A percentile compares a stretch with the other conserved stretches of the same genome.
phyloP scores from a whole-genome alignment of 53 echinoderm and acorn worm species.

The Echinarachnius parma region DNA sequence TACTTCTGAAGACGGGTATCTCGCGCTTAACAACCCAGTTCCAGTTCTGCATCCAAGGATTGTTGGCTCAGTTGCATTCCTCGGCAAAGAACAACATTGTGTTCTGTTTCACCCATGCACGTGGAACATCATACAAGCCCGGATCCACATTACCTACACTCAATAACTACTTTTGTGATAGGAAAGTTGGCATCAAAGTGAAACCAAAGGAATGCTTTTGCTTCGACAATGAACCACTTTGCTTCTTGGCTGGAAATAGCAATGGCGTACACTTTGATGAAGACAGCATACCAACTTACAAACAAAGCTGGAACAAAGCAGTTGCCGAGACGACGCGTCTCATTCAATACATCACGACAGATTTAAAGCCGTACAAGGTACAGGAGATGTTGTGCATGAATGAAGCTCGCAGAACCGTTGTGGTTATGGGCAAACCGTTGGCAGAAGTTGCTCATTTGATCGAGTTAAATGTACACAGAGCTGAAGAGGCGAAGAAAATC shows the following conservation, averaged over 20 bases:
- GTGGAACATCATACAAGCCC: conserved; percentile 22
- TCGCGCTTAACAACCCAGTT: conserved; percentile 19
- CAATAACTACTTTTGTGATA: conserved; percentile 12
- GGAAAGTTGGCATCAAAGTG: conserved; percentile 13
- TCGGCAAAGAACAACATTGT: conserved; percentile 38
- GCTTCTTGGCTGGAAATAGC: conserved; percentile 20
- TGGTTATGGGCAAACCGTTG: background rate
- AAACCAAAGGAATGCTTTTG: conserved; percentile 10
- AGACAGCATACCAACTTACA: too few species aligned
- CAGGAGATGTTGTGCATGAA: background rate
- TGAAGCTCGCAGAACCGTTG: conserved; percentile 1
- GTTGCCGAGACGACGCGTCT: too few species aligned
- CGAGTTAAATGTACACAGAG: background rate
- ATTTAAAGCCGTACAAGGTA: background rate
- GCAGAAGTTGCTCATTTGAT: background rate
- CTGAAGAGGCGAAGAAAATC: background rate
- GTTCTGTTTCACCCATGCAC: conserved; percentile 32
- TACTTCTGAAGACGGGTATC: conserved; percentile 37
- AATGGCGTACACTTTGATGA: background rate
- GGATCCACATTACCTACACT: conserved; percentile 28
- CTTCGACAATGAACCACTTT: conserved; percentile 30
- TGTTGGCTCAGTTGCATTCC: conserved; percentile 15
- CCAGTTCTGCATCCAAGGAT: conserved; percentile 30
- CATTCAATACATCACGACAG: too few species aligned
- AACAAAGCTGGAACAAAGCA: too few species aligned